phyloP scores from a whole-genome alignment of 2,888 invertebrate genomes.

The Neuroscelio doddi region DNA sequence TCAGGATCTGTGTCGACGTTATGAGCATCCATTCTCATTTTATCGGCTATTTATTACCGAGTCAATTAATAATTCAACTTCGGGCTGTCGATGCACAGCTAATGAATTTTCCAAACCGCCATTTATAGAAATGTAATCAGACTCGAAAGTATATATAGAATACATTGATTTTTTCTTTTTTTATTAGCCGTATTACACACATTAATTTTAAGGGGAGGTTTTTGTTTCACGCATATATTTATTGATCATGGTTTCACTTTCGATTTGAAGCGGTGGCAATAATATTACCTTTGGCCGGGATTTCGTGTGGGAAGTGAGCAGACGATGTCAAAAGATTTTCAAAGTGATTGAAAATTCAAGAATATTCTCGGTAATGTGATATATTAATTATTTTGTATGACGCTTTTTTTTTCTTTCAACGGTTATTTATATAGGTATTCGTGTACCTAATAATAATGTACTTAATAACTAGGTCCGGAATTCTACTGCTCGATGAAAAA shows the following conservation, averaged over 20 bases:
- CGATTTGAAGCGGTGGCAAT: conserved; percentile 21
- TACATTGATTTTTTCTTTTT: too few relatives aligned
- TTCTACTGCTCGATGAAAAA: conserved; percentile 38
- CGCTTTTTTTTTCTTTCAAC: conserved; percentile 4
- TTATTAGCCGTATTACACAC: background rate
- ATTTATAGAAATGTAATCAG: background rate
- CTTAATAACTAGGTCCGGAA: conserved; percentile 41
- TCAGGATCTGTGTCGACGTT: background rate
- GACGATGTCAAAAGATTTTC: conserved; percentile 8
- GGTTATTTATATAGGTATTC: conserved; percentile 28
- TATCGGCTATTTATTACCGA: background rate
- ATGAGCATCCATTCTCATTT: too few relatives aligned
- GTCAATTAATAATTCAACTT: background rate
- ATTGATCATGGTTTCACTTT: conserved; percentile 3
- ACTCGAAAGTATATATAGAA: too few relatives aligned
- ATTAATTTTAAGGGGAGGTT: too few relatives aligned
- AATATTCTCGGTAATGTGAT: conserved; percentile 11
- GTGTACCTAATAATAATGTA: conserved; percentile 25
- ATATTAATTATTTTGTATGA: conserved; percentile 3
- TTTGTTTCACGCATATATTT: too few relatives aligned
- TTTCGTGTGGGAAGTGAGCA: conserved; percentile 6
- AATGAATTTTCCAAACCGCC: background rate
- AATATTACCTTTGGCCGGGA: conserved; percentile 29
- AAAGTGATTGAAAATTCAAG: background rate
- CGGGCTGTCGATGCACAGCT: background rate